These are phyloP conservation scores for Pipistrellus pipistrellus DNA, from an alignment of 2,797 vertebrate species.

Conservation along the genomic window DNA sequence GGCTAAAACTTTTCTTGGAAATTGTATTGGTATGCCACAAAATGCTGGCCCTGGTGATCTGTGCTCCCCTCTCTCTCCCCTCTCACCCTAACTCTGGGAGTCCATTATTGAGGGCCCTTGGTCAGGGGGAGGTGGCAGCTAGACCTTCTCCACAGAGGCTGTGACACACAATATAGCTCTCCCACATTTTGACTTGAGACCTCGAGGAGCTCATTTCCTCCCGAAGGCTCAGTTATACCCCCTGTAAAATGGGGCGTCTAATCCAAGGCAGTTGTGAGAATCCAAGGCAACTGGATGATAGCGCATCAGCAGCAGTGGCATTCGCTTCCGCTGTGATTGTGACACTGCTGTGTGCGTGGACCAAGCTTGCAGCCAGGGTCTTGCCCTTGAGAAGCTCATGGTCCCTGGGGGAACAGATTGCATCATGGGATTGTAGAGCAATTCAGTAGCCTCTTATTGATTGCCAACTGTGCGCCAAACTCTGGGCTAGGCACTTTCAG, in stretches of 20 bases:
- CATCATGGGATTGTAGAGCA: slow-evolving; percentile 54
- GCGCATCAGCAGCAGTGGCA: background rate
- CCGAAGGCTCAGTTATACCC: background rate
- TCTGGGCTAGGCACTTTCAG: slow-evolving; percentile 65
- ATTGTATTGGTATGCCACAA: no score
- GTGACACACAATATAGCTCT: background rate
- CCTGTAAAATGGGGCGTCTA: background rate
- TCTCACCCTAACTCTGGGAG: background rate
- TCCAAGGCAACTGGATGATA: background rate
- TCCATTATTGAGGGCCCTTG: background rate
- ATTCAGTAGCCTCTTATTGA: slow-evolving; percentile 64
- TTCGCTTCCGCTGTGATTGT: background rate
- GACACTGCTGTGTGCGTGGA: background rate
- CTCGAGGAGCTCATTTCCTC: background rate
- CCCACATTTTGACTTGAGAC: background rate
- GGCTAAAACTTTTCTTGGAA: background rate
- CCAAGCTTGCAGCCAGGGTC: background rate
- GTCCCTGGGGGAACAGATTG: slow-evolving; percentile 32
- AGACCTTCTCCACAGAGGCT: background rate
- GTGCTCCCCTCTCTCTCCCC: background rate
- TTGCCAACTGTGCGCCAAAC: slow-evolving; percentile 56
- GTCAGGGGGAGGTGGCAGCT: background rate
- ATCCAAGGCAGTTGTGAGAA: background rate
- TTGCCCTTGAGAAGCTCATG: slow-evolving; percentile 21
- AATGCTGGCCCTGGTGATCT: background rate